A percentile compares a stretch with the other conserved stretches of the same genome.
These are phyloP conservation scores for Cataglyphis albicans DNA, from an alignment of 2,888 invertebrate genomes.

Conservation along the genomic window DNA sequence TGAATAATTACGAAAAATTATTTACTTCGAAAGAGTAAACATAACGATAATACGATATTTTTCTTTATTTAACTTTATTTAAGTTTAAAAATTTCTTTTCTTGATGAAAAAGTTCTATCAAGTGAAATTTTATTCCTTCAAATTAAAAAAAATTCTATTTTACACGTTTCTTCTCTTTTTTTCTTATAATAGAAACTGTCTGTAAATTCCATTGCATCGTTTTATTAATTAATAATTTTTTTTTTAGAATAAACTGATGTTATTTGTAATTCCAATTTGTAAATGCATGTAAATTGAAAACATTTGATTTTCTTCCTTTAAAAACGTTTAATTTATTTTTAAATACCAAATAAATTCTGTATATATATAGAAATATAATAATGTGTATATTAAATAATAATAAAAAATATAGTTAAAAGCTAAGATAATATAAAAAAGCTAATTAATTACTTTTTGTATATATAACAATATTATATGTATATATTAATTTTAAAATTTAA, in stretches of 20 bases:
- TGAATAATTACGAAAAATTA: neutral
- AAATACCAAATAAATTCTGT: neutral
- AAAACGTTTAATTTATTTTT: neutral
- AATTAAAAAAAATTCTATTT: neutral
- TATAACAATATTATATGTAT: neutral
- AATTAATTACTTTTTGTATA: neutral
- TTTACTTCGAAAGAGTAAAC: neutral
- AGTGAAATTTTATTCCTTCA: neutral
- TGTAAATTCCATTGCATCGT: neutral
- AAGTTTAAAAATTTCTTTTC: too few relatives aligned
- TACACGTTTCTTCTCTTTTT: neutral
- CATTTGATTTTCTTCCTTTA: neutral
- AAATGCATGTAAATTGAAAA: neutral
- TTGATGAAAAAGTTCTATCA: neutral
- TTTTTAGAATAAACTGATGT: neutral
- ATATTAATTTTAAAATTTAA: neutral
- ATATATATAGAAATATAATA: neutral
- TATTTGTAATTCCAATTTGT: neutral
- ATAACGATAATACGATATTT: neutral
- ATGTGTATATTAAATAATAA: neutral
- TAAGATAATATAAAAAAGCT: constrained; percentile 20
- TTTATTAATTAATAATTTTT: neutral
- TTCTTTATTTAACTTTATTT: neutral
- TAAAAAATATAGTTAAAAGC: neutral
- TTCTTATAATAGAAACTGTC: neutral